Evolutionary conservation across 2,797 vertebrate species (phyloP), one percentile per base, ranked within the genome.

Genomic region (Sebastes cheni): DNA sequence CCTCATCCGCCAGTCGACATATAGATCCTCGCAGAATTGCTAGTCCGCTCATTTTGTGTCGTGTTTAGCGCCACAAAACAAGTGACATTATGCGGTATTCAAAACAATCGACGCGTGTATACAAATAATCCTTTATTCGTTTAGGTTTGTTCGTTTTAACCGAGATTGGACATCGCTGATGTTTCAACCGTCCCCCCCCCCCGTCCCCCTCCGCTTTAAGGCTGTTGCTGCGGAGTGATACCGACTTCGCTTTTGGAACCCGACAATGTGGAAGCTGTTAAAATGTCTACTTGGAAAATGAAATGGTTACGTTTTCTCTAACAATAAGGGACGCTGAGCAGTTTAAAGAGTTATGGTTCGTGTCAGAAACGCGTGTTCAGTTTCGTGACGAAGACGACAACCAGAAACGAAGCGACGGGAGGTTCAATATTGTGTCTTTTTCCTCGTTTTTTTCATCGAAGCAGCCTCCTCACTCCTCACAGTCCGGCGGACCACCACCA

Each of bases 191-290:
- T 13, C 4, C 5, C 13, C 39, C 39, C 36, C 32, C 10, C 39
- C 13, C 25, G 3, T 4, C 25, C 25, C 25, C 11, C 39, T 6
- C 39, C 14, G 39, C 39, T 42, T 42, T 42, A 42, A 42, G 91
- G 89, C 86, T 86, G 93, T 72, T 72, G 75, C 72, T 58, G 96
- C 96, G 97, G 96, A 97, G 87, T 89, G 94, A 97, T 97, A 92
- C 67, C 50, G 20, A 72, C n/a, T 62, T 72, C 42, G 22, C 55
- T 87, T 42, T 42, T 42, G 39, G 89, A 91, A 94, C 88, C 88
- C 95, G 94, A 96, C 96, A 93, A 95, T 96, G 95, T 96, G 95
- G 94, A 96, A 94, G 95, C 87, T 96, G 95, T 92, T 95, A 96
- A 96, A 93, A 96, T 96, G 96, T 96, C 96, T 95, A 94, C 96